phyloP scores from a whole-genome alignment of 2,113 vertebrate species.

The Ahaetulla prasina region DNA sequence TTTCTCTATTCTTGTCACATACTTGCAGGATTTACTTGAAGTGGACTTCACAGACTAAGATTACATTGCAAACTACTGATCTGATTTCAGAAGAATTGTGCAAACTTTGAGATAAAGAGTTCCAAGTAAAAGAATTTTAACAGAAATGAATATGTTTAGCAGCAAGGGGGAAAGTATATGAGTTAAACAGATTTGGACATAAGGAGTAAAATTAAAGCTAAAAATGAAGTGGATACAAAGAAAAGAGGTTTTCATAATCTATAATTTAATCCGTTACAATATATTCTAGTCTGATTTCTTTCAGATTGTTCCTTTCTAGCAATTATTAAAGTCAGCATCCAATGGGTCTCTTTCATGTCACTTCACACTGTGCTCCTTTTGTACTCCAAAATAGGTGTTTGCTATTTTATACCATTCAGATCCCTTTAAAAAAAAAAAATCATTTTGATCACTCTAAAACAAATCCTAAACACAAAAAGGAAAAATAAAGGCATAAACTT shows the following conservation, averaged over 20 bases:
- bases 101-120: constrained; percentile 67
- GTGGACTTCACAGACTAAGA: constrained; percentile 58
- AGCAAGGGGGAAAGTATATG: constrained; percentile 44
- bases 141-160: constrained; percentile 62
- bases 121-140: constrained; percentile 68
- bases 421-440: constrained; percentile 30
- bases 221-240: constrained; percentile 20
- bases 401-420: constrained; percentile 21
- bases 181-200: constrained; percentile 36
- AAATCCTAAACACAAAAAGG: constrained; percentile 1
- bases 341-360: constrained; percentile 26
- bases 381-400: constrained; percentile 16
- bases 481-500: neutral
- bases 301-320: constrained; percentile 23
- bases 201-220: constrained; percentile 47
- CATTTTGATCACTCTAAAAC: neutral
- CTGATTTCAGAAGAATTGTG: constrained; percentile 67
- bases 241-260: constrained; percentile 40
- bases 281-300: constrained; percentile 19
- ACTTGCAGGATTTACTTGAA: constrained; percentile 63
- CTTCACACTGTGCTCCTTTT: constrained; percentile 6
- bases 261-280: constrained; percentile 18
- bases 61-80: constrained; percentile 70
- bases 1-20: constrained; percentile 69
- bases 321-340: constrained; percentile 19